Evolutionary conservation across 2,888 invertebrate genomes (phyloP), one percentile per base, ranked within the genome.

Genomic region (Pseudoips prasinana): DNA sequence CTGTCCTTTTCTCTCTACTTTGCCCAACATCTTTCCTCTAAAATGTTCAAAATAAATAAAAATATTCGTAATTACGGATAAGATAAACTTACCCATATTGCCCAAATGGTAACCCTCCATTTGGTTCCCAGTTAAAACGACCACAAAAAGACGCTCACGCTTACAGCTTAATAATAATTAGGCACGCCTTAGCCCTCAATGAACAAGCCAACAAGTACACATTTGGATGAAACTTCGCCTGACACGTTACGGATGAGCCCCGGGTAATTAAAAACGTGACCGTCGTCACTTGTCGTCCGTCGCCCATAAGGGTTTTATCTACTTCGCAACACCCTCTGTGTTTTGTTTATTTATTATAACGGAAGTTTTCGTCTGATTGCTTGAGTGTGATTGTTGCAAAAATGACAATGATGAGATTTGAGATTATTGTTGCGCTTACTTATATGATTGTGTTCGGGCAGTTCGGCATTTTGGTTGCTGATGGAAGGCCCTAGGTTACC

Each of bases 221-320:
- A 61, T 57, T 58, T 57, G 20, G 20, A 20, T 20, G 54, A 65
- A 69, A 62, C 60, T 68, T 65, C 56, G 63, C 59, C 70, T 72
- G 77, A 78, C 79, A 71, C 75, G 76, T 78, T 74, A 81, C 79
- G 73, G 78, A 83, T 77, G 78, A 81, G 72, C 54, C 70, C 58
- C 56, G 69, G 73, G 83, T 88, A 86, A 88, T 88, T 88, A 88
- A 87, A 88, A 86, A 84, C 84, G 81, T 81, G 85, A 87, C 86
- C 87, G 85, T 86, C 84, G 82, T 88, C 86, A 87, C 73, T 82
- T 85, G 85, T 83, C 83, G 71, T 57, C 72, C 55, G 46, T 50
- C 56, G 58, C 71, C 72, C 73, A 67, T 75, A 77, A 76, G 75
- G 83, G 80, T 83, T 81, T 84, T 86, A 86, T 86, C 85, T 84